These are phyloP conservation scores for Bolinopsis microptera DNA, from an alignment of 37 sponge, comb jelly and placozoan species.

Conservation along the genomic window DNA sequence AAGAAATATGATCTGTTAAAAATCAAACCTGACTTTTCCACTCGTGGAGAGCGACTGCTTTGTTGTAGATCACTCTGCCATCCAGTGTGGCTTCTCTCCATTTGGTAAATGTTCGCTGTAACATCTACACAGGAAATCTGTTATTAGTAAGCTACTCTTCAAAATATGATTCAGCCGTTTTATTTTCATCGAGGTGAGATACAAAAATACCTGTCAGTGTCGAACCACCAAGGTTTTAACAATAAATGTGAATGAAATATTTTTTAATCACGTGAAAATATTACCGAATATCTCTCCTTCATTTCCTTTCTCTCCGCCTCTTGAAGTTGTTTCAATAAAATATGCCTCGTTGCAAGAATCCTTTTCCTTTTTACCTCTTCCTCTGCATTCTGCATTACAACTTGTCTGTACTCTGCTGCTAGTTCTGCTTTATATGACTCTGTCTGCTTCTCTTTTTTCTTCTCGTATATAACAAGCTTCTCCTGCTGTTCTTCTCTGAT, in stretches of 20 bases:
- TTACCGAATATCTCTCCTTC: constrained; percentile 27
- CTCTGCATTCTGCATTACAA: constrained; percentile 31
- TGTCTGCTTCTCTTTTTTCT: constrained; percentile 3
- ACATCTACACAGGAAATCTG: not conserved
- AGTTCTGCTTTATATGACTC: constrained; percentile 49
- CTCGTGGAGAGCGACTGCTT: constrained; percentile 37
- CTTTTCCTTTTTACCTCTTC: constrained; percentile 40
- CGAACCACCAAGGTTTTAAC: too few relatives aligned
- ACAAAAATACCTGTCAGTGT: too few relatives aligned
- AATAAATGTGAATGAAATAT: too few relatives aligned
- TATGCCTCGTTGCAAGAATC: not conserved
- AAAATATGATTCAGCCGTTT: too few relatives aligned
- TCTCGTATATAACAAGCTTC: not conserved
- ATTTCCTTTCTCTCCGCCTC: constrained; percentile 47
- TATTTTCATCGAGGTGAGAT: too few relatives aligned
- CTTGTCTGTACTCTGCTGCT: constrained; percentile 52
- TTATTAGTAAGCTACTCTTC: too few relatives aligned
- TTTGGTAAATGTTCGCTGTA: constrained; percentile 20
- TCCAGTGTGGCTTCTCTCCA: constrained; percentile 51
- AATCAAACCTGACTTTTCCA: constrained; percentile 54
- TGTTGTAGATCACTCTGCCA: not conserved
- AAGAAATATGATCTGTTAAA: not conserved
- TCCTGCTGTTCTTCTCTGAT: not conserved
- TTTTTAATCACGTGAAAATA: too few relatives aligned
- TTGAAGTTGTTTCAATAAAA: constrained; percentile 53